Evolutionary conservation across 2,888 invertebrate genomes (phyloP).

Genomic region (Smittia aterrima): DNA sequence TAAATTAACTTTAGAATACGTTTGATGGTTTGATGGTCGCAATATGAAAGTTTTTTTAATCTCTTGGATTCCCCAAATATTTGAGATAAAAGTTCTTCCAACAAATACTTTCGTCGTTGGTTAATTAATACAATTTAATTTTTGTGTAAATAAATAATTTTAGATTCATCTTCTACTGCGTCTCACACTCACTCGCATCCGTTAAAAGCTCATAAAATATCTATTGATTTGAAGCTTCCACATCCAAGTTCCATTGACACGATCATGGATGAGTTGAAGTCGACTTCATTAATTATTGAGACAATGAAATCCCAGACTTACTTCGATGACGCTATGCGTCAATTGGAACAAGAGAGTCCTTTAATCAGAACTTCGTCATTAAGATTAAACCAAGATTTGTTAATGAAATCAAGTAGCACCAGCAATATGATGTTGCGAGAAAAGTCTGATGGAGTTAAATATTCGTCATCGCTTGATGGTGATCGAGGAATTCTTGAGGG

Average conservation of each 20-base stretch:
- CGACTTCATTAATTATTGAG: slow-evolving; percentile 53
- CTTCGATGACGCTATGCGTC: slow-evolving; percentile 53
- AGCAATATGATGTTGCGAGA: slow-evolving; percentile 41
- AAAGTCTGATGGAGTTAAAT: slow-evolving; percentile 35
- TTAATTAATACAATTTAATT: too few species aligned
- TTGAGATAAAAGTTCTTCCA: too few species aligned
- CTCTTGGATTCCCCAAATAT: too few species aligned
- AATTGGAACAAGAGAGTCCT: slow-evolving; percentile 45
- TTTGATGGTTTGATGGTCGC: neutral
- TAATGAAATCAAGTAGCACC: slow-evolving; percentile 43
- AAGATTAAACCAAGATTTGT: slow-evolving; percentile 43
- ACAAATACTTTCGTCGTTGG: too few species aligned
- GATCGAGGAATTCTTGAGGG: slow-evolving; percentile 40
- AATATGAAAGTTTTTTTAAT: too few species aligned
- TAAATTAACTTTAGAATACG: neutral
- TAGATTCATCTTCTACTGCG: neutral
- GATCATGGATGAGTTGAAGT: slow-evolving; percentile 48
- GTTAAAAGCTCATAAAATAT: slow-evolving; percentile 32
- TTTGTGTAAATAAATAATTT: neutral
- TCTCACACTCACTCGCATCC: neutral
- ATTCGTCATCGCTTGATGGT: slow-evolving; percentile 44
- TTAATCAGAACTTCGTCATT: slow-evolving; percentile 39
- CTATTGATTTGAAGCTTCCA: slow-evolving; percentile 36
- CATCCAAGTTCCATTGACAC: slow-evolving; percentile 34
- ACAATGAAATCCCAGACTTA: slow-evolving; percentile 53